Conservation (phyloP, 2,888 invertebrate genomes). For the Caradrina kadenii region DNA sequence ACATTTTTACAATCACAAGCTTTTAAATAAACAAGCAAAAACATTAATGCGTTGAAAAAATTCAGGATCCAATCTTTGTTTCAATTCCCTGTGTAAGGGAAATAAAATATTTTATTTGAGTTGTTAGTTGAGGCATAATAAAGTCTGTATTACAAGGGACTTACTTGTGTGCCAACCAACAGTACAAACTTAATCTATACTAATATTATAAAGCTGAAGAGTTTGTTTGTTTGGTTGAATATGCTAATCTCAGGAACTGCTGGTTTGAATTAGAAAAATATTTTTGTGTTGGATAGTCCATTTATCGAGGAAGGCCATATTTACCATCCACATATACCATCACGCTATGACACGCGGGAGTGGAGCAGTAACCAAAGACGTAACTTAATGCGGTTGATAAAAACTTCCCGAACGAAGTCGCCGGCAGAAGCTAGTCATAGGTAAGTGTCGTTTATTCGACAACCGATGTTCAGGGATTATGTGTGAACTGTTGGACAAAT, state of each 20-base stretch:
- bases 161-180: constrained; percentile 19
- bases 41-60: constrained; percentile 16
- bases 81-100: constrained; percentile 45
- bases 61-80: constrained; percentile 50
- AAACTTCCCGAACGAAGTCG: no score
- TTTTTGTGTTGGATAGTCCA: no score
- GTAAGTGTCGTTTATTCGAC: constrained; percentile 51
- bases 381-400: no score
- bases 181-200: constrained; percentile 25
- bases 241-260: no score
- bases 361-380: no score
- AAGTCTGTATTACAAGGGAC: constrained; percentile 5
- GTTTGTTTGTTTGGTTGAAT: no score
- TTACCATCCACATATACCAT: no score
- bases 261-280: no score
- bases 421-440: constrained; percentile 14
- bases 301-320: no score
- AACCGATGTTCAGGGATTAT: constrained; percentile 15
- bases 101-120: constrained; percentile 54
- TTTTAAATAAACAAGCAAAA: constrained; percentile 41
- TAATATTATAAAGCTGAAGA: no score
- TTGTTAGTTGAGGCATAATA: constrained; percentile 40
- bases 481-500: constrained; percentile 22
- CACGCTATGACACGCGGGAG: no score
- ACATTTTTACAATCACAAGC: constrained; percentile 21